Evolutionary conservation across 2,888 invertebrate species (phyloP), one percentile per base, ranked within the genome.

Genomic region (Alitta virens): DNA sequence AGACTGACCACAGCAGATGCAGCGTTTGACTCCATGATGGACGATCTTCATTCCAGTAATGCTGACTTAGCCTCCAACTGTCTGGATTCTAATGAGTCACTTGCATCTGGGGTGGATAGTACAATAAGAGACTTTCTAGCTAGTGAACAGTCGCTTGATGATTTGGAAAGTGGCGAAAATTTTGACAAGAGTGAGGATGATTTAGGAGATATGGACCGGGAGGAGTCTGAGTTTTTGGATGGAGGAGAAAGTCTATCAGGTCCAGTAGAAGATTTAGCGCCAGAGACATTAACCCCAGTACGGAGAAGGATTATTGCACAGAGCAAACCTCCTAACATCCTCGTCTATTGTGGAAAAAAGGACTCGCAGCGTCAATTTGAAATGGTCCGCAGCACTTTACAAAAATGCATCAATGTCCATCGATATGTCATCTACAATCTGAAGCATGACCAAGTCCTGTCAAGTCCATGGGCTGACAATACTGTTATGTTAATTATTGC

Each of bases 281-380:
- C 66, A 1, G 66, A 66, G 50, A 53, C 62, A 16, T 49, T 62
- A 56, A 65, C 63, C 40, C 67, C 67, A 3, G 46, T 52, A 16
- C 59, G 55, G 52, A 38, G 62, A 5, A 21, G 26, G 12, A 46
- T n/a, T 23, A 38, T 24, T n/a, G 40, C 21, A 23, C 51, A 27
- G 24, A 51, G 59, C 1, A 80, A 80, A 69, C 79, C 81, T 5
- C 81, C 80, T 1, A 81, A 81, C 65, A 71, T 81, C n/a, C 68
- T 80, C 14, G 68, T 80, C 0, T 81, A 79, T 67, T 75, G 75
- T 57, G 80, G 79, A 3, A 75, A 74, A 53, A 74, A 74, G 57
- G 78, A 79, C 63, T 71, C 77, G 0, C 62, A 63, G 14, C 59
- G 74, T 56, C 72, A 71, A 55, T 81, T 77, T 69, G 69, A 75